Base-by-base conservation (phyloP, 2,888 invertebrate species). In the Tholera decimalis region DNA sequence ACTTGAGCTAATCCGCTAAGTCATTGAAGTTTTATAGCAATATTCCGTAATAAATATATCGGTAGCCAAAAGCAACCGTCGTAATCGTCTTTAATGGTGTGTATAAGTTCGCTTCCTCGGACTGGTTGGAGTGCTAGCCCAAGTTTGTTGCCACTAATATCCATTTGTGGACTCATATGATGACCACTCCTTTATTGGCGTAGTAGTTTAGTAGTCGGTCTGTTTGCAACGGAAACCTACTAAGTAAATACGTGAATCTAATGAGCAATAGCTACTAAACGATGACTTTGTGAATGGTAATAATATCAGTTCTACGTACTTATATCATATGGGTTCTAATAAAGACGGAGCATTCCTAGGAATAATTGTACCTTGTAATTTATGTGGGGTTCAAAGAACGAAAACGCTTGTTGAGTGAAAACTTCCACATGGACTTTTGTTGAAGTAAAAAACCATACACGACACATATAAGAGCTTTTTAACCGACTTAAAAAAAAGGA, bases 221-320 rank as follows among this genome's bases (percentile, higher is more conserved):
- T 46, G 61, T 68, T 65, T 69, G 46, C 68, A 59, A 78, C 57
- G 79, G 75, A 78, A 78, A 79, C 67, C 60, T 76, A 73, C 76
- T 60, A 33, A 77, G 70, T 61, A 73, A 74, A 65, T 70, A 77
- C 76, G 76, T 76, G 79, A 74, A 73, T 63, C 47, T 75, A 79
- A 77, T 81, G 46, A 76, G 59, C 67, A 75, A 77, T 53, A 28
- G 2, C 0, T 47, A 72, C 70, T 73, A 81, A 81, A 75, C 77
- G 75, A 80, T 83, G 73, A 79, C 71, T 73, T 77, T 65, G 66
- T 70, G 77, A 56, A 69, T 78, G 72, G 41, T 62, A 73, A 81
- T 71, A 69, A 68, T 51, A 69, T 61, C 67, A 68, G 61, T 73
- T 79, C 73, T 49, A 15, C 43, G 67, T 61, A 70, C 59, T 79